Percentiles rank a stretch among this genome's conserved stretches.
These are phyloP conservation scores for Trachemys scripta DNA, from an alignment of 2,113 vertebrate genomes.

Conservation along the genomic window DNA sequence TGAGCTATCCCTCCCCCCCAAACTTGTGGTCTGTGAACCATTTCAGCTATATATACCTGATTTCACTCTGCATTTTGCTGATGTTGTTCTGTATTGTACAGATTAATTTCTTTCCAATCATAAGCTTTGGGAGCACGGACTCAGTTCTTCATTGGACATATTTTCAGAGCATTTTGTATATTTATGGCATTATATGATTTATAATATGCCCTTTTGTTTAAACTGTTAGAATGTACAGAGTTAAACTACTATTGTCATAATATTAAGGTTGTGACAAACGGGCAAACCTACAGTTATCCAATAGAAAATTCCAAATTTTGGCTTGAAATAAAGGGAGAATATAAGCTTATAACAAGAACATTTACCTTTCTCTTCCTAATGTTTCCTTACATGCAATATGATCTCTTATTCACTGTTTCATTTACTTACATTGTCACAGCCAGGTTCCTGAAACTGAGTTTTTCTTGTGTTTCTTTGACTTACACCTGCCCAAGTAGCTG, in stretches of 20 bases:
- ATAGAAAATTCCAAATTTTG: background rate
- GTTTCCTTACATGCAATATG: background rate
- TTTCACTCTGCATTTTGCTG: fast-evolving
- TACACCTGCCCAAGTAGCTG: background rate
- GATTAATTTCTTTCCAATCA: background rate
- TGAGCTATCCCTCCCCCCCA: too few relatives aligned
- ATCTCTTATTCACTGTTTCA: background rate
- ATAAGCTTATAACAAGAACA: background rate
- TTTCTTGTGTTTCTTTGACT: background rate
- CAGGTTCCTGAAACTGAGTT: conserved; percentile 46
- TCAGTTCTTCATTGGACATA: background rate
- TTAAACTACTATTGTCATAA: background rate
- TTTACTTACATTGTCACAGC: background rate
- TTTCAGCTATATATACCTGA: background rate
- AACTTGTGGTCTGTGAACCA: background rate
- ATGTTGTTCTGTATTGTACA: fast-evolving
- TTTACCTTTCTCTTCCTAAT: background rate
- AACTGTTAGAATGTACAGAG: background rate
- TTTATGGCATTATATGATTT: background rate
- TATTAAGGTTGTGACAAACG: background rate
- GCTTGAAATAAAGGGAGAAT: background rate
- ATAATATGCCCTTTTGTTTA: background rate
- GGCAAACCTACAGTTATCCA: background rate
- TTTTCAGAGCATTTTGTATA: background rate
- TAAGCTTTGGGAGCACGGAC: background rate